Conservation (phyloP, 1,140 invertebrate genomes). For the Piezodorus guildinii region DNA sequence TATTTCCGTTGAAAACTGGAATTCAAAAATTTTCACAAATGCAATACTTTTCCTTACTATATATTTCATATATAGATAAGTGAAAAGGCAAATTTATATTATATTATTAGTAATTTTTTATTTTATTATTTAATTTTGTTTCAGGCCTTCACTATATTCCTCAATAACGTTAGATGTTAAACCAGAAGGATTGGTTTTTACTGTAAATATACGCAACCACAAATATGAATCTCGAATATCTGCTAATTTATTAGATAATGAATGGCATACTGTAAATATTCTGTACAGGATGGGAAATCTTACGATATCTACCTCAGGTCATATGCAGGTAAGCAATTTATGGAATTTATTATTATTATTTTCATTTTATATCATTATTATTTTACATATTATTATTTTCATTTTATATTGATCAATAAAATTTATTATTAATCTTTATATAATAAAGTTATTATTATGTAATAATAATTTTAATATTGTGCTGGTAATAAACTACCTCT, state of each 20-base stretch:
- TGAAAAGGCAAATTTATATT: no score
- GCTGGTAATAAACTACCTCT: no score
- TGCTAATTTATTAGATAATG: slow-evolving; percentile 59
- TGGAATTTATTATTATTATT: no score
- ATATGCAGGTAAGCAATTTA: not conserved
- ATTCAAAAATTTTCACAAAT: no score
- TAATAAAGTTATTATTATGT: not conserved
- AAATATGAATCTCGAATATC: slow-evolving; percentile 49
- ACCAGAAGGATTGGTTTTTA: slow-evolving; percentile 52
- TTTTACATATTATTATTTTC: no score
- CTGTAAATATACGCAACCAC: slow-evolving; percentile 41
- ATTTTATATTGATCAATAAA: no score
- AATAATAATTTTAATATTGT: not conserved
- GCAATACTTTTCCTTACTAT: no score
- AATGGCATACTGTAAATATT: slow-evolving; percentile 66
- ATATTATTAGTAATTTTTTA: no score
- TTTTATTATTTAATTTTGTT: slow-evolving; percentile 13
- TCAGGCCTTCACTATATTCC: slow-evolving; percentile 8
- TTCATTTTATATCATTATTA: not conserved
- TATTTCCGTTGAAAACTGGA: no score
- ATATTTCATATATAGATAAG: no score
- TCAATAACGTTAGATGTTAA: slow-evolving; percentile 33
- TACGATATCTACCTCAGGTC: slow-evolving; percentile 44
- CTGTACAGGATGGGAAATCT: slow-evolving; percentile 52
- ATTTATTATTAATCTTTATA: not conserved